Evolutionary conservation across 2,797 vertebrate species (phyloP).

Genomic region (Megalops cyprinoides): DNA sequence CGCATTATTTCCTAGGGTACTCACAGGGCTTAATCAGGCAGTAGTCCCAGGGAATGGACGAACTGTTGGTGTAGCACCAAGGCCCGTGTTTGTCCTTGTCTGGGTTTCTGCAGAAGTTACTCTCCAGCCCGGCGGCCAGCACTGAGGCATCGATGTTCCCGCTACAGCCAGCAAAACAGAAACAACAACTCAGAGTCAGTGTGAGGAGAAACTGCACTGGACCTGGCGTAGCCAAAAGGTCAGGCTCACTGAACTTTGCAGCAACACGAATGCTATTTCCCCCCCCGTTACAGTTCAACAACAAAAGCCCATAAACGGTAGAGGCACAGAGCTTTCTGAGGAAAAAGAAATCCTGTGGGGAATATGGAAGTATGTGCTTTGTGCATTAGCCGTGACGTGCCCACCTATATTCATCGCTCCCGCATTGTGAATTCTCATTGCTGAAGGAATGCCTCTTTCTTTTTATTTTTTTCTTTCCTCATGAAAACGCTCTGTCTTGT

Average conservation of each 20-base stretch:
- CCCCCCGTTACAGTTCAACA: neutral
- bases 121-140: constrained; percentile 75
- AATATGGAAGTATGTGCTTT: constrained; percentile 44
- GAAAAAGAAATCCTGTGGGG: constrained; percentile 33
- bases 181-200: constrained; percentile 8
- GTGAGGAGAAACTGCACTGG: neutral
- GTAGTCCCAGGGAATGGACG: constrained; percentile 93
- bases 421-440: constrained; percentile 37
- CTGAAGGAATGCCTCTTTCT: constrained; percentile 32
- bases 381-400: constrained; percentile 39
- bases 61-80: constrained; percentile 95
- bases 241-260: neutral
- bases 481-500: constrained; percentile 33
- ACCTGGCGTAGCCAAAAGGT: neutral
- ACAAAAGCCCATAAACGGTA: constrained; percentile 2
- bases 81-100: constrained; percentile 94
- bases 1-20: constrained; percentile 56
- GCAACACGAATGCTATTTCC: neutral
- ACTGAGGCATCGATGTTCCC: constrained; percentile 60
- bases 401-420: constrained; percentile 38
- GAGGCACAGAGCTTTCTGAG: constrained; percentile 3
- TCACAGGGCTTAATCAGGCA: constrained; percentile 92
- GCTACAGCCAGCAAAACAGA: constrained; percentile 52
- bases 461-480: neutral
- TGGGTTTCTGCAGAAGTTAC: constrained; percentile 95